phyloP scores from a whole-genome alignment of 1,140 invertebrate genomes.

The Luehdorfia chinensis region DNA sequence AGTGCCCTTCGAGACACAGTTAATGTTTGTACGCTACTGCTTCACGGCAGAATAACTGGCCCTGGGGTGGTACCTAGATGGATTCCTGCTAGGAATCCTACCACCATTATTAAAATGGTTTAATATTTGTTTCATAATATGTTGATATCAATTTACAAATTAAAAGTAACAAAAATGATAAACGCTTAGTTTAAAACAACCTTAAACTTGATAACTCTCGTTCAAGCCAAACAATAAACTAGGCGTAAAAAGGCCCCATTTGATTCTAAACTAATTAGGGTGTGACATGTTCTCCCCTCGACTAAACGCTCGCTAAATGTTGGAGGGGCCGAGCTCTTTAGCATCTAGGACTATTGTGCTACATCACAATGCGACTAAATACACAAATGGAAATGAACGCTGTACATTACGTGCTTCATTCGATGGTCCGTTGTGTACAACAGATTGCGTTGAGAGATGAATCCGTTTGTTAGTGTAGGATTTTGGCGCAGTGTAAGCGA shows the following conservation, averaged over 20 bases:
- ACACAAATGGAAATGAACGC: conserved; percentile 5
- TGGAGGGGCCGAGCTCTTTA: conserved; percentile 20
- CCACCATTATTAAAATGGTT: too few relatives aligned
- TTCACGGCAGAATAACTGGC: too few relatives aligned
- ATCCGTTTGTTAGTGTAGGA: background rate
- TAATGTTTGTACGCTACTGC: too few relatives aligned
- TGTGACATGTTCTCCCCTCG: conserved; percentile 30
- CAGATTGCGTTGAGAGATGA: background rate
- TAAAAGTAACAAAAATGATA: too few relatives aligned
- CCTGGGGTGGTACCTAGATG: too few relatives aligned
- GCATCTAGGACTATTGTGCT: conserved; percentile 29
- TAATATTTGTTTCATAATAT: too few relatives aligned
- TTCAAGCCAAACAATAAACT: conserved; percentile 40
- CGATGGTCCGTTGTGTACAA: background rate
- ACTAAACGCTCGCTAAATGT: conserved; percentile 38
- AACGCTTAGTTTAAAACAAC: too few relatives aligned
- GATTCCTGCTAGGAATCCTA: too few relatives aligned
- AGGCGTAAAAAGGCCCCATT: conserved; percentile 41
- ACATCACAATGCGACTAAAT: conserved; percentile 20
- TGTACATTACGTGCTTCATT: conserved; percentile 24
- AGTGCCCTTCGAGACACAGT: too few relatives aligned
- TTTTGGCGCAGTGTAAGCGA: background rate
- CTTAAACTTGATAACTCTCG: too few relatives aligned
- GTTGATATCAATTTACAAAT: too few relatives aligned
- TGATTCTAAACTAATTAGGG: conserved; percentile 58